Evolutionary conservation across 2,797 vertebrate genomes (phyloP).

Genomic region (Anabas testudineus): DNA sequence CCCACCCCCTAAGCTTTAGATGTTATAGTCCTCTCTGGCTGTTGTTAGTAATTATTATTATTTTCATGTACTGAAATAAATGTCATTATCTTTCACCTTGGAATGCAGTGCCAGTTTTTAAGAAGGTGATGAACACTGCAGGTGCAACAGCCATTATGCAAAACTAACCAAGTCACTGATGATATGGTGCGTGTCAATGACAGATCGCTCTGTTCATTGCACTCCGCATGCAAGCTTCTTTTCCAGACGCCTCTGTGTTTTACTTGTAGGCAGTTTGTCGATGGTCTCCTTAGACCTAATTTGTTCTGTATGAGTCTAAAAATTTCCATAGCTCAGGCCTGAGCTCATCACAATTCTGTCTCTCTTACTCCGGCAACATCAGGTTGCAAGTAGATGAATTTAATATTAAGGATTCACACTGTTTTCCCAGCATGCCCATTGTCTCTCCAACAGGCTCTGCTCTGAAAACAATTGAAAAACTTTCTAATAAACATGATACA

Average conservation of each 20-base stretch:
- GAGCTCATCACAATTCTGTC: conserved; percentile 62
- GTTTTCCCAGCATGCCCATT: conserved; percentile 55
- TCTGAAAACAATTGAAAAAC: conserved; percentile 48
- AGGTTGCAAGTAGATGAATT: conserved; percentile 67
- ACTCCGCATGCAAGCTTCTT: conserved; percentile 14
- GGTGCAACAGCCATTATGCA: conserved; percentile 47
- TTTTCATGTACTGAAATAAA: conserved; percentile 25
- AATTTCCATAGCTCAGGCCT: conserved; percentile 53
- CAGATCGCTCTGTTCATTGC: conserved; percentile 37
- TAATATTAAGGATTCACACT: conserved; percentile 64
- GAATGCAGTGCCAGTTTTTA: conserved; percentile 1
- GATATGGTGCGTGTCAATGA: conserved; percentile 9
- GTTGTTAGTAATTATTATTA: conserved; percentile 17
- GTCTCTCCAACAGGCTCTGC: conserved; percentile 48
- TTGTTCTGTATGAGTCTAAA: conserved; percentile 53
- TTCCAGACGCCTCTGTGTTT: conserved; percentile 53
- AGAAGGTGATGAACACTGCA: conserved; percentile 29
- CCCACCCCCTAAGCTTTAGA: too few species aligned
- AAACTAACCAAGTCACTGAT: conserved; percentile 17
- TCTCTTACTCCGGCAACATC: conserved; percentile 54
- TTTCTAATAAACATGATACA: conserved; percentile 38
- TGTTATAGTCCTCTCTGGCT: background rate
- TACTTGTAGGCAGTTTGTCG: conserved; percentile 63
- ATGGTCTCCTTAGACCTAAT: conserved; percentile 72
- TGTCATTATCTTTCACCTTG: conserved; percentile 12